phyloP scores from a whole-genome alignment of 2,888 invertebrate genomes.

The Beris chalybata region DNA sequence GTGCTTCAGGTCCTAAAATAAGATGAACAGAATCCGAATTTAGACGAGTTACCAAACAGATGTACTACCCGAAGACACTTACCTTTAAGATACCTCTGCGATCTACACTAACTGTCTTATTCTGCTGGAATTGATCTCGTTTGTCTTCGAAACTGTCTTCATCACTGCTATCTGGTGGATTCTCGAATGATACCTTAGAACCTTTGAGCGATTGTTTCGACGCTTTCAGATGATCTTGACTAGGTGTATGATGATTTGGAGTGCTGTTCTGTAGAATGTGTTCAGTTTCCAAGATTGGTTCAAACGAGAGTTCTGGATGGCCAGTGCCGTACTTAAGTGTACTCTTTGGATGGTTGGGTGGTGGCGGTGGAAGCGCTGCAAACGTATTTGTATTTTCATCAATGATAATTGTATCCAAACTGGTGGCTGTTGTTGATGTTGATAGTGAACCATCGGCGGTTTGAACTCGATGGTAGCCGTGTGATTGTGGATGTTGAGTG shows the following conservation, averaged over 20 bases:
- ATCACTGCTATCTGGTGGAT: conserved; percentile 50
- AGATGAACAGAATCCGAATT: not conserved
- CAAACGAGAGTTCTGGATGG: conserved; percentile 21
- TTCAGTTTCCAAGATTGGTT: conserved; percentile 46
- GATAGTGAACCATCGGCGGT: conserved; percentile 58
- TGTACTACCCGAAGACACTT: conserved; percentile 1
- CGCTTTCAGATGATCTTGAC: conserved; percentile 23
- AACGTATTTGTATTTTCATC: conserved; percentile 37
- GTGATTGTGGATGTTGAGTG: conserved; percentile 45
- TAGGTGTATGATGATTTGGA: conserved; percentile 8
- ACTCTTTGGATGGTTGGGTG: conserved; percentile 6
- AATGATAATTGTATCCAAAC: conserved; percentile 58
- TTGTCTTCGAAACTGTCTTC: conserved; percentile 56
- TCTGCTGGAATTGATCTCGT: conserved; percentile 55
- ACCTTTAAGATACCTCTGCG: conserved; percentile 56
- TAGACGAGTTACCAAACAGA: not conserved
- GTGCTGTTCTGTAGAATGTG: conserved; percentile 32
- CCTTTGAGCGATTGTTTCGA: conserved; percentile 50
- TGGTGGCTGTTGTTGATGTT: conserved; percentile 64
- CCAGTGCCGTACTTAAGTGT: no score
- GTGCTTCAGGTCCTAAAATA: conserved; percentile 50
- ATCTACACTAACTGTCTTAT: conserved; percentile 55
- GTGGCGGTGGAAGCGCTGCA: conserved; percentile 31
- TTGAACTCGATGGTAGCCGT: conserved; percentile 53
- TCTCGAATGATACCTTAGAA: conserved; percentile 54